A percentile compares a stretch with the other conserved stretches of the same genome.
Conservation (phyloP, 2,797 vertebrate genomes). For the Cynopterus sphinx region DNA sequence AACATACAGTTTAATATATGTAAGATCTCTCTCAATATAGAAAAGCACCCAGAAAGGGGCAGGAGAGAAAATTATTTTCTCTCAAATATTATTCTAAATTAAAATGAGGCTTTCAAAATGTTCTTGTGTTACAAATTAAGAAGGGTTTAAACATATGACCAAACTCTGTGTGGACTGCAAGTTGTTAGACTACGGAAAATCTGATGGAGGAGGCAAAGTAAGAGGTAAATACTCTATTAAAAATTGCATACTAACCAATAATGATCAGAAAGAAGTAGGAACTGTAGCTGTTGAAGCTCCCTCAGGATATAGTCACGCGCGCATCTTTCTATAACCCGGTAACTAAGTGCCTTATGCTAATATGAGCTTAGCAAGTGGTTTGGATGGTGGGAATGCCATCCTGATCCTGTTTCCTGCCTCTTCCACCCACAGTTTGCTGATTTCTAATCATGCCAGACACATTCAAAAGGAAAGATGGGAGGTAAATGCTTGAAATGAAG, state of each 20-base stretch:
- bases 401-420: not conserved
- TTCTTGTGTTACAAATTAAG: not conserved
- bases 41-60: not conserved
- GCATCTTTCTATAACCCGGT: not conserved
- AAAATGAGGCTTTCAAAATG: not conserved
- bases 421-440: not conserved
- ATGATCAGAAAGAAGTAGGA: not conserved
- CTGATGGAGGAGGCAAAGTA: not conserved
- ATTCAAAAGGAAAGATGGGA: not conserved
- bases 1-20: not conserved
- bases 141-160: not conserved
- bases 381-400: not conserved
- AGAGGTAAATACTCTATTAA: not conserved
- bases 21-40: conserved; percentile 43
- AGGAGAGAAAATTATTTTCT: not conserved
- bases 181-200: not conserved
- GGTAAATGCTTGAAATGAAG: not conserved
- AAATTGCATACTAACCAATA: not conserved
- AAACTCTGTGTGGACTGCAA: not conserved
- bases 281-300: not conserved
- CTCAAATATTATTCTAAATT: not conserved
- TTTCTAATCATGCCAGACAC: not conserved
- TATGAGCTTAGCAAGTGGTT: not conserved
- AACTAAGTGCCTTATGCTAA: not conserved
- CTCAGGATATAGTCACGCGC: not conserved